Evolutionary conservation across 2,888 invertebrate genomes (phyloP).

Genomic region (Branchellion lobata): DNA sequence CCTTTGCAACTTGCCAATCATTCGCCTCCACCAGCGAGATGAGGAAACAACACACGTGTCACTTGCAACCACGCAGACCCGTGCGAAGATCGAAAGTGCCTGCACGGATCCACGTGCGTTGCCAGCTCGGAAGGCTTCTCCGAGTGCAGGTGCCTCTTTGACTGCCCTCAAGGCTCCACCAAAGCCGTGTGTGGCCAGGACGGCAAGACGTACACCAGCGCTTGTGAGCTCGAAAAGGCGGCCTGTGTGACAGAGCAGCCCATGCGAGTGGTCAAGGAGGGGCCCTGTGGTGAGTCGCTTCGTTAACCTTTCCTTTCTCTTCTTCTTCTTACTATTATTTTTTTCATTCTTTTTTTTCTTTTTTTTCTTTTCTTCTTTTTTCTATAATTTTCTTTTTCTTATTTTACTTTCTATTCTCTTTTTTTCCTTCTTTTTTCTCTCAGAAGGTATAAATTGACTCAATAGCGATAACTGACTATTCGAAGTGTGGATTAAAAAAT

Average conservation of each 20-base stretch:
- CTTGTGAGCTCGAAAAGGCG: constrained; percentile 15
- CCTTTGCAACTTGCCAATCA: neutral
- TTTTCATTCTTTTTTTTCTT: no score
- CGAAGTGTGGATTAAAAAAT: no score
- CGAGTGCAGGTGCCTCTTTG: neutral
- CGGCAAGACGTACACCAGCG: constrained; percentile 24
- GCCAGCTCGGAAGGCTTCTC: constrained; percentile 54
- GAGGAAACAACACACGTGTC: neutral
- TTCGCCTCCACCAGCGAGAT: neutral
- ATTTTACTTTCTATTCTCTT: no score
- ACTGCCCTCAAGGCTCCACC: neutral
- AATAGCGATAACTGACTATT: no score
- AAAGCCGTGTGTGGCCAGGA: constrained; percentile 33
- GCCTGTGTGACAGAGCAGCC: neutral
- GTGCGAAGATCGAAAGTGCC: constrained; percentile 9
- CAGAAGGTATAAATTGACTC: no score
- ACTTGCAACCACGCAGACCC: neutral
- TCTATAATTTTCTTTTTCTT: no score
- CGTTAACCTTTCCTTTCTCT: no score
- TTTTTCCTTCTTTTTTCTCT: no score
- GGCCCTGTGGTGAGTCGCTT: constrained; percentile 24
- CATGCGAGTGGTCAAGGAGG: neutral
- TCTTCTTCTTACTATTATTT: no score
- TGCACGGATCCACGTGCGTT: constrained; percentile 50
- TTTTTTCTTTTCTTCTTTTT: no score